phyloP scores from a whole-genome alignment of 2,113 vertebrate genomes.

The Seriola quinqueradiata region DNA sequence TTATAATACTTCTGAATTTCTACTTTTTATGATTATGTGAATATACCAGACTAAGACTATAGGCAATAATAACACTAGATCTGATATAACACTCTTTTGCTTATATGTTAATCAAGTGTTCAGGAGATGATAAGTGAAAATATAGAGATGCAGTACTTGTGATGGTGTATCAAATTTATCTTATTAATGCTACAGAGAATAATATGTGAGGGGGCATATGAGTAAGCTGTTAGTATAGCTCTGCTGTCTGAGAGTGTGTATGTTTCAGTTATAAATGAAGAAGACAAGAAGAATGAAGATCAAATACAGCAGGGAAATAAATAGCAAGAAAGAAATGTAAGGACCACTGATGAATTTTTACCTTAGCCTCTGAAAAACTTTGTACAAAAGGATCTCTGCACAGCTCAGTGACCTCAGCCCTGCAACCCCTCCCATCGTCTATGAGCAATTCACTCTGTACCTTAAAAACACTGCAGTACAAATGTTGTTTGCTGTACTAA shows the following conservation, averaged over 20 bases:
- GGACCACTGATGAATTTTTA: constrained; percentile 11
- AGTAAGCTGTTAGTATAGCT: neutral
- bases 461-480: constrained; percentile 32
- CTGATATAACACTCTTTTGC: neutral
- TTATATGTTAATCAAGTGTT: neutral
- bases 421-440: constrained; percentile 5
- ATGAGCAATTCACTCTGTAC: constrained; percentile 34
- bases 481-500: neutral
- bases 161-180: neutral
- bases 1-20: neutral
- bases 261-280: neutral
- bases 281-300: neutral
- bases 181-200: neutral
- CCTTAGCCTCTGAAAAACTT: constrained; percentile 35
- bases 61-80: neutral
- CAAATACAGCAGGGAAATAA: neutral
- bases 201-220: neutral
- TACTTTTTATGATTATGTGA: neutral
- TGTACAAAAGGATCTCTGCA: constrained; percentile 22
- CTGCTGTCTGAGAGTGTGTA: neutral
- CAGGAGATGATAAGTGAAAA: neutral
- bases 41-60: neutral
- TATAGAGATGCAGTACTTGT: neutral
- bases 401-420: constrained; percentile 28
- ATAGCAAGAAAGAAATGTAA: neutral